Conservation (phyloP, 1,140 invertebrate genomes). For the Leptonema lineaticorne region DNA sequence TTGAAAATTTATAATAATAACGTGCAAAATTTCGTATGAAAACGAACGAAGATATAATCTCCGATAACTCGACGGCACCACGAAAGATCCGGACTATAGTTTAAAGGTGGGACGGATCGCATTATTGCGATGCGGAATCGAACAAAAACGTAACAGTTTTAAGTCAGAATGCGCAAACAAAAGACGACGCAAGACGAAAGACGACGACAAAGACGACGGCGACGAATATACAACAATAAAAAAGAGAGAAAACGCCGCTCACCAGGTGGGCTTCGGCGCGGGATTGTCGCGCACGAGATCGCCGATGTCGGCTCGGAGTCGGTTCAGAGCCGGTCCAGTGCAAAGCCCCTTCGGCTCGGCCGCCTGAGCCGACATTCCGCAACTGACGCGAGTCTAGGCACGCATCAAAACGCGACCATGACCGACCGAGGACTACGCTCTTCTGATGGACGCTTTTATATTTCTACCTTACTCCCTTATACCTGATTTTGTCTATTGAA, state of each 20-base stretch:
- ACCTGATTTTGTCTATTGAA: too few species aligned
- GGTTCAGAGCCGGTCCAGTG: slow-evolving; percentile 50
- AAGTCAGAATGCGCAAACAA: not conserved
- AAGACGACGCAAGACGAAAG: not conserved
- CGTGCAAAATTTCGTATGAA: too few species aligned
- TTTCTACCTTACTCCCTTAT: too few species aligned
- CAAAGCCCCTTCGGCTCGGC: slow-evolving; percentile 42
- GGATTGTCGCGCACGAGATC: not conserved
- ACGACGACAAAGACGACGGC: not conserved
- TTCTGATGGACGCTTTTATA: too few species aligned
- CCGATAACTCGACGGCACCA: too few species aligned
- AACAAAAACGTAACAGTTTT: not conserved
- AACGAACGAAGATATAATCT: too few species aligned
- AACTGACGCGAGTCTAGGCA: too few species aligned
- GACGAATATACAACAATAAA: not conserved
- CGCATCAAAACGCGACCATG: too few species aligned
- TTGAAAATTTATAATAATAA: too few species aligned
- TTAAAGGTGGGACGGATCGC: not conserved
- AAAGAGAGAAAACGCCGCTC: not conserved
- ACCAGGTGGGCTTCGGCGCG: not conserved
- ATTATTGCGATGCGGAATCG: not conserved
- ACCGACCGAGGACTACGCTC: too few species aligned
- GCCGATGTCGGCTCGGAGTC: not conserved
- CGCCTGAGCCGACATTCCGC: too few species aligned
- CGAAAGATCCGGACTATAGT: not conserved